Evolutionary conservation across 2,797 vertebrate genomes (phyloP).

Genomic region (Chaenodraco wilsoni): DNA sequence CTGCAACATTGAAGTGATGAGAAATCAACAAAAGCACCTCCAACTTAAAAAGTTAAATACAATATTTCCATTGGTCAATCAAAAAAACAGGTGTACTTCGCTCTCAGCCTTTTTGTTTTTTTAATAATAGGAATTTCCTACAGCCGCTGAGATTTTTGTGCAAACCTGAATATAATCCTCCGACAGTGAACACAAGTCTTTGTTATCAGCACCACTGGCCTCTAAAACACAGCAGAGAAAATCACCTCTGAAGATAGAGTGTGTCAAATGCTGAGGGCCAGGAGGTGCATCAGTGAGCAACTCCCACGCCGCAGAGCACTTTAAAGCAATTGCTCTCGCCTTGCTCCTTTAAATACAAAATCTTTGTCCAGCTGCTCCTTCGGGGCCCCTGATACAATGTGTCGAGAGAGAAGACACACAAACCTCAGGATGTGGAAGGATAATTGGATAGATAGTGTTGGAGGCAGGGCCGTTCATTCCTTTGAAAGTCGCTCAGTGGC

Average conservation of each 20-base stretch:
- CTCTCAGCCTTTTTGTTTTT: conserved; percentile 1
- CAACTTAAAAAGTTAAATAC: too few relatives aligned
- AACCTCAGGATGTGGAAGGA: too few relatives aligned
- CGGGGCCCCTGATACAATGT: conserved; percentile 22
- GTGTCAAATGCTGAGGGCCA: conserved; percentile 11
- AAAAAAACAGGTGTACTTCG: not conserved
- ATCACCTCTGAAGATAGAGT: not conserved
- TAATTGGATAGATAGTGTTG: too few relatives aligned
- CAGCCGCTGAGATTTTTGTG: not conserved
- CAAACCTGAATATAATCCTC: conserved; percentile 19
- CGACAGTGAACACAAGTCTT: conserved; percentile 1
- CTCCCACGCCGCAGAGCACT: conserved; percentile 28
- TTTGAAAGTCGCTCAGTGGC: too few relatives aligned
- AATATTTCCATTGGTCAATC: not conserved
- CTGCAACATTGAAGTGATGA: too few relatives aligned
- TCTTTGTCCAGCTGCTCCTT: conserved; percentile 52
- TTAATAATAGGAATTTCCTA: not conserved
- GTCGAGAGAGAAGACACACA: conserved; percentile 3
- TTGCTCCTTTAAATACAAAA: conserved; percentile 41
- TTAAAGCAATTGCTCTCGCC: conserved; percentile 24
- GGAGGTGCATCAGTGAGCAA: conserved; percentile 15
- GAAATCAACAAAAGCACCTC: too few relatives aligned
- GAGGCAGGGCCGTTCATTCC: too few relatives aligned
- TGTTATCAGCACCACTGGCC: conserved; percentile 8
- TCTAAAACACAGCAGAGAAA: conserved; percentile 22